These are phyloP conservation scores for Lithobius niger DNA, from an alignment of 1,140 invertebrate species.

Conservation along the genomic window DNA sequence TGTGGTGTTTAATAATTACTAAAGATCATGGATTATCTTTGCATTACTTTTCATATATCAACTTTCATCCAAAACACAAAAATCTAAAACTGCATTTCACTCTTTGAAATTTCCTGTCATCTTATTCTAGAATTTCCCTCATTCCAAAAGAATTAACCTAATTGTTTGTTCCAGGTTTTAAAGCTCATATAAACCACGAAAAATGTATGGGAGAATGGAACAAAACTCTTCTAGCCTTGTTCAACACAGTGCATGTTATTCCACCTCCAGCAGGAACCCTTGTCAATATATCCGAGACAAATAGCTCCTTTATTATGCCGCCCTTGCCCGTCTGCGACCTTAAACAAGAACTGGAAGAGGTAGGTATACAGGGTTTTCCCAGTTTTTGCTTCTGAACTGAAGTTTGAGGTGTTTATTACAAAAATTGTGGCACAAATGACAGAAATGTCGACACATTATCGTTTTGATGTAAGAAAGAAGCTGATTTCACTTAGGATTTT, in stretches of 20 bases:
- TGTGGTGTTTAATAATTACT: too few species aligned
- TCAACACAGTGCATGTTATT: slow-evolving; percentile 33
- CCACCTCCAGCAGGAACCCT: slow-evolving; percentile 33
- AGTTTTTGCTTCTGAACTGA: too few species aligned
- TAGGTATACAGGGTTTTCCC: too few species aligned
- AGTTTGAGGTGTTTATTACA: too few species aligned
- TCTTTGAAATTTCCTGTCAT: background rate
- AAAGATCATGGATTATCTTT: too few species aligned
- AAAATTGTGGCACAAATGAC: too few species aligned
- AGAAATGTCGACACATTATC: too few species aligned
- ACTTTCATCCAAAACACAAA: too few species aligned
- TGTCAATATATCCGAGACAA: background rate
- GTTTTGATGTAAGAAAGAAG: too few species aligned
- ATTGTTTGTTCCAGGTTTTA: slow-evolving; percentile 46
- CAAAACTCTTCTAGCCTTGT: slow-evolving; percentile 35
- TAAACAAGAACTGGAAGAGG: slow-evolving; percentile 74
- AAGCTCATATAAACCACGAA: slow-evolving; percentile 69
- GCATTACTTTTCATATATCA: too few species aligned
- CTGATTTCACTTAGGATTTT: too few species aligned
- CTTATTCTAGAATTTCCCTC: background rate
- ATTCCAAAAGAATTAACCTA: background rate
- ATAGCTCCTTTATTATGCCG: slow-evolving; percentile 41
- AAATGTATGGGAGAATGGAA: slow-evolving; percentile 53
- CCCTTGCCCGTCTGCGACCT: slow-evolving; percentile 60
- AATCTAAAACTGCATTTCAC: too few species aligned